These are phyloP conservation scores for Nesidiocoris tenuis DNA, from an alignment of 2,888 invertebrate species.

Conservation along the genomic window DNA sequence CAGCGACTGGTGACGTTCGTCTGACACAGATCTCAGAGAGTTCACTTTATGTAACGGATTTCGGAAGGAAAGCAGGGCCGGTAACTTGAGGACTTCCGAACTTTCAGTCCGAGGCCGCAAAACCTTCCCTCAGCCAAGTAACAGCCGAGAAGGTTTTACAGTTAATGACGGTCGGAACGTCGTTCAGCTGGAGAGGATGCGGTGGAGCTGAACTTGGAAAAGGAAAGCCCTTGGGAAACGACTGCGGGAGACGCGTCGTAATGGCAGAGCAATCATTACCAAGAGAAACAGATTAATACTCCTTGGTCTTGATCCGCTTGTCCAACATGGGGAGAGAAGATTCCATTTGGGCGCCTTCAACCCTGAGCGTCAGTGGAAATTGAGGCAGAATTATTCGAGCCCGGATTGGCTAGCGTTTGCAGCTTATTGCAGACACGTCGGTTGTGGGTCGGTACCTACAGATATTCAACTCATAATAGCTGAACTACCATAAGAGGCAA, in stretches of 20 bases:
- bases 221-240: not conserved
- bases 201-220: not conserved
- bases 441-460: too few relatives aligned
- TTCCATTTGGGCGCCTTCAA: not conserved
- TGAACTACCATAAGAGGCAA: too few relatives aligned
- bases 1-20: too few relatives aligned
- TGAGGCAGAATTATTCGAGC: constrained; percentile 5
- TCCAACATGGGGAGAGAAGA: not conserved
- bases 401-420: not conserved
- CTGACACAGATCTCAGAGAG: not conserved
- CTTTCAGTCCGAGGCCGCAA: not conserved
- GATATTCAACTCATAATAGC: too few relatives aligned
- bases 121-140: not conserved
- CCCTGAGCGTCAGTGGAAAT: constrained; percentile 14
- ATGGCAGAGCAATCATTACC: constrained; percentile 25
- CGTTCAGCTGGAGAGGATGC: not conserved
- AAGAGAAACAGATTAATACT: constrained; percentile 29
- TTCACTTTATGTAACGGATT: not conserved
- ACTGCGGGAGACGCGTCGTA: constrained; percentile 1
- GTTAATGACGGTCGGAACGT: constrained; percentile 14
- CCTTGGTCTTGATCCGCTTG: constrained; percentile 1
- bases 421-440: too few relatives aligned
- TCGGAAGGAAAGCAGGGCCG: not conserved
- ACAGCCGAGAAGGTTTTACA: not conserved
- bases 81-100: constrained; percentile 27